A percentile compares a stretch with the other conserved stretches of the same genome.
Conservation (phyloP, 2,113 vertebrate species). For the Cyphomyrus plagiostoma region DNA sequence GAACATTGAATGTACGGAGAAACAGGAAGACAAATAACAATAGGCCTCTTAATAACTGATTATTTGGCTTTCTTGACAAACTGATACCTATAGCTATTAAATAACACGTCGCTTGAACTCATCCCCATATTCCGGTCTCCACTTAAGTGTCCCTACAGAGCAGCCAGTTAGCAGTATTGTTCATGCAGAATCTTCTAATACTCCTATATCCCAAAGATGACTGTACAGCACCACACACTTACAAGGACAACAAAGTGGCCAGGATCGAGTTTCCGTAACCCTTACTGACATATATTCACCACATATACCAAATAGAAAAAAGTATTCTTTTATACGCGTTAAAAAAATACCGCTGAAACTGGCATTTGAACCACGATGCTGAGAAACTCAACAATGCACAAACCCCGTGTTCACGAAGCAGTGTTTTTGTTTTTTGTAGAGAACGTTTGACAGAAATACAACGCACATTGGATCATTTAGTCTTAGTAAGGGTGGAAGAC, state of each 20-base stretch:
- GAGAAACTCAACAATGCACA: not conserved
- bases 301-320: not conserved
- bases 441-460: not conserved
- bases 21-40: not conserved
- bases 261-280: not conserved
- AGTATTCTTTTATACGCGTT: not conserved
- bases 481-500: not conserved
- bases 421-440: not conserved
- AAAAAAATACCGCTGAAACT: not conserved
- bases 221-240: not conserved
- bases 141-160: not conserved
- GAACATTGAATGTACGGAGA: not conserved
- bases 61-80: not conserved
- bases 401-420: not conserved
- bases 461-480: not conserved
- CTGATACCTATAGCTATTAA: not conserved
- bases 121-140: not conserved
- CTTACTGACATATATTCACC: not conserved
- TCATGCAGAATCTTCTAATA: not conserved
- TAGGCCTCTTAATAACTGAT: not conserved
- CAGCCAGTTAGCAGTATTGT: not conserved
- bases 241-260: not conserved
- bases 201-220: not conserved
- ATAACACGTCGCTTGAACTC: not conserved
- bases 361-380: not conserved